A percentile compares a stretch with the other conserved stretches of the same genome.
These are phyloP conservation scores for Julus scanicus DNA, from an alignment of 2,888 invertebrate species.

Conservation along the genomic window DNA sequence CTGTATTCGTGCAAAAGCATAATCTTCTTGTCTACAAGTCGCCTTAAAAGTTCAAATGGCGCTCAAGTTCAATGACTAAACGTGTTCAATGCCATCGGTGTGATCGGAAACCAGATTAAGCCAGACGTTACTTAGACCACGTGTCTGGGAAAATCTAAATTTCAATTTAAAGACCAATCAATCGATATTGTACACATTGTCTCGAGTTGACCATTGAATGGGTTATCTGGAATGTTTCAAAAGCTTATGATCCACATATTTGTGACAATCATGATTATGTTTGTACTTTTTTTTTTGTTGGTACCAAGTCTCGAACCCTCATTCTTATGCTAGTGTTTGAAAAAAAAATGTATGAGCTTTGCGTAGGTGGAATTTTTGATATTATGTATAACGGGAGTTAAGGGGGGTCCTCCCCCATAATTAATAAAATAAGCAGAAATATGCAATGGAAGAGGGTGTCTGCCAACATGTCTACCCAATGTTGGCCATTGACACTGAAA, in stretches of 20 bases:
- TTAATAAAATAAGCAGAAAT: constrained; percentile 10
- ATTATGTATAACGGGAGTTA: background rate
- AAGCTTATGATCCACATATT: too few species aligned
- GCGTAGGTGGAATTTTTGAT: background rate
- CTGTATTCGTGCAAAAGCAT: background rate
- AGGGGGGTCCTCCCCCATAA: background rate
- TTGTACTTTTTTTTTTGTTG: too few species aligned
- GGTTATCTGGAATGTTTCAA: too few species aligned
- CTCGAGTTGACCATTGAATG: too few species aligned
- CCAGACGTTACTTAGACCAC: too few species aligned
- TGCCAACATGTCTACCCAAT: background rate
- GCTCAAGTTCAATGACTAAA: constrained; percentile 7
- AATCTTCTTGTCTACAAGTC: background rate
- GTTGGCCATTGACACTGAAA: background rate
- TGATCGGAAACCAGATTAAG: background rate
- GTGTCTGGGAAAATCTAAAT: too few species aligned
- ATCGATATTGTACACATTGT: too few species aligned
- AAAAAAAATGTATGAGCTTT: background rate
- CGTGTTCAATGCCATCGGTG: background rate
- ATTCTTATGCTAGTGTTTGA: background rate
- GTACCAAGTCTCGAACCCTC: too few species aligned
- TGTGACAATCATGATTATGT: too few species aligned
- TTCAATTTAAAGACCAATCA: too few species aligned
- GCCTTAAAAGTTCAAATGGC: constrained; percentile 1
- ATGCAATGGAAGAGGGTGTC: background rate